Percentiles rank a stretch among this genome's conserved stretches.
Evolutionary conservation across 30 jellyfish, hydroid and myxozoan genomes (phyloP).

Genomic region (Turritopsis rubra): DNA sequence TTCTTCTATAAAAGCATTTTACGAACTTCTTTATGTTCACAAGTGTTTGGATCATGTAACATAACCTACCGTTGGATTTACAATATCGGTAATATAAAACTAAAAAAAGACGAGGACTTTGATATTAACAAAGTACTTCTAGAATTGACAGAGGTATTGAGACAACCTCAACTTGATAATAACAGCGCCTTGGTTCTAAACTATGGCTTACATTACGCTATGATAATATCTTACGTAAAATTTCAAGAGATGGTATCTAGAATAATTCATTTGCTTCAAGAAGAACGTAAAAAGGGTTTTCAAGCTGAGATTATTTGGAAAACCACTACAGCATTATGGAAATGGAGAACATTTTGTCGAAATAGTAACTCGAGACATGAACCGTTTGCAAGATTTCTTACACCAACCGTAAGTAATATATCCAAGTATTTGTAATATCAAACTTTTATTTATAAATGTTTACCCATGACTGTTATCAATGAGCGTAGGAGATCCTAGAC

Average conservation of each 20-base stretch:
- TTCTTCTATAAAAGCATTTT: no score
- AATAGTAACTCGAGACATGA: slow-evolving; percentile 78
- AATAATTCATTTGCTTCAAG: slow-evolving; percentile 42
- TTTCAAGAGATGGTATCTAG: no score
- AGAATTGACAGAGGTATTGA: no score
- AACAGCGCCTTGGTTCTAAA: slow-evolving; percentile 55
- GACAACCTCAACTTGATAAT: no score
- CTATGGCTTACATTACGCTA: slow-evolving; percentile 80
- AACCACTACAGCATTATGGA: slow-evolving; percentile 83
- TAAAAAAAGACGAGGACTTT: slow-evolving; percentile 54
- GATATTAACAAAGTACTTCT: no score
- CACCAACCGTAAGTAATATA: slow-evolving; percentile 93
- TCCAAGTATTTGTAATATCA: no score
- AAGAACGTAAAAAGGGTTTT: slow-evolving; percentile 45
- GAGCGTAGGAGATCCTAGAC: no score
- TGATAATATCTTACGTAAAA: slow-evolving; percentile 39
- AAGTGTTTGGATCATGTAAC: slow-evolving; percentile 48
- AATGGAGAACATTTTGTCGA: slow-evolving; percentile 78
- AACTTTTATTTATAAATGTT: no score
- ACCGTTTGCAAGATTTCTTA: slow-evolving; percentile 60
- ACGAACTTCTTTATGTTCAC: no score
- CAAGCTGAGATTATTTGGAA: slow-evolving; percentile 85
- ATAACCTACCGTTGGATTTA: slow-evolving; percentile 92
- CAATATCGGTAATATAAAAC: slow-evolving; percentile 51
- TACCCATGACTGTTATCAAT: no score